Percentiles rank a stretch among this genome's conserved stretches.
Evolutionary conservation across 2,888 invertebrate species (phyloP).

Genomic region (Drosophila koepferae): DNA sequence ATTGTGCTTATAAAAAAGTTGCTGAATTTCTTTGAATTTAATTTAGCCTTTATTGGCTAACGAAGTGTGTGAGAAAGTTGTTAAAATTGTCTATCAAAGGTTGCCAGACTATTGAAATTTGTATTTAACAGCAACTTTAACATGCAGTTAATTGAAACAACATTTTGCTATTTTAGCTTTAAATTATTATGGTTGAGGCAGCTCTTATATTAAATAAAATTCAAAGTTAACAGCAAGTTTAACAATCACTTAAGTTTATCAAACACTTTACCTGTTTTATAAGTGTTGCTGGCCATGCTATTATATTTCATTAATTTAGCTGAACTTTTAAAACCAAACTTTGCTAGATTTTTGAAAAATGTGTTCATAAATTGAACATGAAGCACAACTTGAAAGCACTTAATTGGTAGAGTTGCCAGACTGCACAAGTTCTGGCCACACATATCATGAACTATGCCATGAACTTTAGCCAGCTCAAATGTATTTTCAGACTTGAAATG

Average conservation of each 20-base stretch:
- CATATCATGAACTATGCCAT: not conserved
- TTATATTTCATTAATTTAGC: not conserved
- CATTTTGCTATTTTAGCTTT: not conserved
- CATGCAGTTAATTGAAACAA: not conserved
- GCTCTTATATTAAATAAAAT: no score
- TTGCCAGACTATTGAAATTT: not conserved
- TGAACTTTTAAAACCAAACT: not conserved
- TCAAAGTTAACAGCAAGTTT: not conserved
- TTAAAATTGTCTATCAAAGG: not conserved
- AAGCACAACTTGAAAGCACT: not conserved
- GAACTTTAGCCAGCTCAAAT: not conserved
- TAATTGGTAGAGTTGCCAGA: slow-evolving; percentile 3
- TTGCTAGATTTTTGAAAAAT: not conserved
- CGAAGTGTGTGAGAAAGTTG: not conserved
- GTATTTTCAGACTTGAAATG: not conserved
- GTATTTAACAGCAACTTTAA: not conserved
- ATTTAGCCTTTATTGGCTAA: not conserved
- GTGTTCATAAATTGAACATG: not conserved
- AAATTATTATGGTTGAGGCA: not conserved
- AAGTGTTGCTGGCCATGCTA: not conserved
- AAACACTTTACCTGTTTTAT: not conserved
- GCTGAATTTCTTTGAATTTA: not conserved
- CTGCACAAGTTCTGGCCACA: not conserved
- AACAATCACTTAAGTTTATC: not conserved
- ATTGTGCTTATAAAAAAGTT: not conserved